phyloP scores from a whole-genome alignment of 2,888 invertebrate species.

The Pogonocherus hispidulus region DNA sequence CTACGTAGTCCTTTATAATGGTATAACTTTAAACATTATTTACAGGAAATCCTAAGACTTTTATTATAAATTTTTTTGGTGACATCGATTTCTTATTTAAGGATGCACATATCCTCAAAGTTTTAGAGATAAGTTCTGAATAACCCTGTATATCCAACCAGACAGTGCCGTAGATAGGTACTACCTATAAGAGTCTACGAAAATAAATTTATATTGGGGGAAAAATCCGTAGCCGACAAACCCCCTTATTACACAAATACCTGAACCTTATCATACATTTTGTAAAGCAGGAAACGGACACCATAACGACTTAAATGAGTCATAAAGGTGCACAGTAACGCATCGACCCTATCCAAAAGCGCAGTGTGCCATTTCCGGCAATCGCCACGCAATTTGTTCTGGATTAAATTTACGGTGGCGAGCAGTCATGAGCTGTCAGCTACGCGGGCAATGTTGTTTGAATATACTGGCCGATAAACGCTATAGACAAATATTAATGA shows the following conservation, averaged over 20 bases:
- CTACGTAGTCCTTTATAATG: too few relatives aligned
- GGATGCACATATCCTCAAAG: too few relatives aligned
- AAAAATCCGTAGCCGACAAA: not conserved
- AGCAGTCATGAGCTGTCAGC: not conserved
- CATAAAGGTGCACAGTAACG: not conserved
- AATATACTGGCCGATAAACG: not conserved
- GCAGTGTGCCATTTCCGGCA: not conserved
- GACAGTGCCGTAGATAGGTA: too few relatives aligned
- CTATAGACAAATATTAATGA: too few relatives aligned
- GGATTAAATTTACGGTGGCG: not conserved
- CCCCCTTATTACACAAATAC: not conserved
- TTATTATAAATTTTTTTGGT: too few relatives aligned
- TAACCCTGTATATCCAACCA: too few relatives aligned
- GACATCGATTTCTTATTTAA: too few relatives aligned
- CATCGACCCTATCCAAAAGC: not conserved
- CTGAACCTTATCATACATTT: not conserved
- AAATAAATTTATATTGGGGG: too few relatives aligned
- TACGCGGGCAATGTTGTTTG: not conserved
- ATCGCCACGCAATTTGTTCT: not conserved
- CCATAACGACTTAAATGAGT: not conserved
- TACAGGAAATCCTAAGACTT: too few relatives aligned
- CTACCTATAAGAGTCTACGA: too few relatives aligned
- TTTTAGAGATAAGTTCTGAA: too few relatives aligned
- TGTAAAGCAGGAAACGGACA: not conserved
- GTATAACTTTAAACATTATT: too few relatives aligned